Conservation (phyloP, 2,113 vertebrate species). For the Toxostoma redivivum region DNA sequence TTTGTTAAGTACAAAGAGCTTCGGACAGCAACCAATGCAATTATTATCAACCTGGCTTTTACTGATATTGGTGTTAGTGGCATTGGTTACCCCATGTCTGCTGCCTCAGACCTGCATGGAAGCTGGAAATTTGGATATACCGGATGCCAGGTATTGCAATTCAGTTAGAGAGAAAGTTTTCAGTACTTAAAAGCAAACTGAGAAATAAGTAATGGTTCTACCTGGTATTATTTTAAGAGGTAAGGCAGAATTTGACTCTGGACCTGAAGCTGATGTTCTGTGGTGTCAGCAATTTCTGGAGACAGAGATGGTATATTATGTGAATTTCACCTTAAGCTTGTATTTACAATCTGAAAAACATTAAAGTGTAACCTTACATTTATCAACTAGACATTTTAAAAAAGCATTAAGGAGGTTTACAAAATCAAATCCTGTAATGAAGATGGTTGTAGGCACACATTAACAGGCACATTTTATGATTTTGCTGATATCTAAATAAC, state of each 20-base stretch:
- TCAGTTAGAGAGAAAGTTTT: not conserved
- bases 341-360: not conserved
- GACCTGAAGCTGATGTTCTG: not conserved
- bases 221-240: not conserved
- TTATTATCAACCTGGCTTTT: slow-evolving; percentile 94
- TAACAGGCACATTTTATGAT: not conserved
- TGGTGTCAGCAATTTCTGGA: not conserved
- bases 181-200: not conserved
- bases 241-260: not conserved
- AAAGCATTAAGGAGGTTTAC: not conserved
- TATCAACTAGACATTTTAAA: not conserved
- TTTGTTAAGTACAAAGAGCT: slow-evolving; percentile 93
- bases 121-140: slow-evolving; percentile 94
- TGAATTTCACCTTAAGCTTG: not conserved
- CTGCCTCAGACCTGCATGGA: slow-evolving; percentile 92
- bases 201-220: not conserved
- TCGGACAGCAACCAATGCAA: slow-evolving; percentile 90
- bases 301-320: accelerated
- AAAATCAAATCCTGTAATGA: not conserved
- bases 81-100: slow-evolving; percentile 98
- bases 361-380: not conserved
- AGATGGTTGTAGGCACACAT: not conserved
- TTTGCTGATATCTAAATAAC: not conserved
- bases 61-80: slow-evolving; percentile 95
- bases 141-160: slow-evolving; percentile 89